These are phyloP conservation scores for Schizopygopsis malacanthus DNA, from an alignment of 2,797 vertebrate species.

Conservation along the genomic window DNA sequence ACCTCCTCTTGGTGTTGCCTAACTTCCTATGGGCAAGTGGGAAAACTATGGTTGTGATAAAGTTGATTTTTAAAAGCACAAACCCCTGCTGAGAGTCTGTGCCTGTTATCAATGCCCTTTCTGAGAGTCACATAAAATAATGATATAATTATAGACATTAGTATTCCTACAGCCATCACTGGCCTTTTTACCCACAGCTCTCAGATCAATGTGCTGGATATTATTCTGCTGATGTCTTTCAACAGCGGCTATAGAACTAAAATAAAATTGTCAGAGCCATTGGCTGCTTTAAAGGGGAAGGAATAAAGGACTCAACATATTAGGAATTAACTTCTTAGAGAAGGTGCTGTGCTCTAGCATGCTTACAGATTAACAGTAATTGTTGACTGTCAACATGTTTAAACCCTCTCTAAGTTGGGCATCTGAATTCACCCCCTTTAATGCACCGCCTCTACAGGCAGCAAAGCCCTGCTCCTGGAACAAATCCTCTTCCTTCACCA, in stretches of 20 bases:
- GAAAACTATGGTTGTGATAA: neutral
- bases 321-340: neutral
- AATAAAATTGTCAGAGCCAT: neutral
- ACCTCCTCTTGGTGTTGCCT: constrained; percentile 7
- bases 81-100: neutral
- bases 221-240: neutral
- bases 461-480: neutral
- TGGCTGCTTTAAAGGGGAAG: neutral
- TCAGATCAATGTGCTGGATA: neutral
- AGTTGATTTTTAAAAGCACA: neutral
- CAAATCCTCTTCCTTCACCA: neutral
- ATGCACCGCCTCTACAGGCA: neutral
- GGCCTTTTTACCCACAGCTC: neutral
- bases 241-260: constrained; percentile 1
- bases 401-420: neutral
- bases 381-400: neutral
- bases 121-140: neutral
- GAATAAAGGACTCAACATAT: neutral
- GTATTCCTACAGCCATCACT: neutral
- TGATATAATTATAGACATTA: neutral
- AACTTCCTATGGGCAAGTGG: constrained; percentile 4
- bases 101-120: neutral
- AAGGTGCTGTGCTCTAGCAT: neutral
- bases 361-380: neutral
- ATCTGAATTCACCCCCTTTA: neutral